Evolutionary conservation across 2,113 vertebrate genomes (phyloP).

Genomic region (Notothenia coriiceps): DNA sequence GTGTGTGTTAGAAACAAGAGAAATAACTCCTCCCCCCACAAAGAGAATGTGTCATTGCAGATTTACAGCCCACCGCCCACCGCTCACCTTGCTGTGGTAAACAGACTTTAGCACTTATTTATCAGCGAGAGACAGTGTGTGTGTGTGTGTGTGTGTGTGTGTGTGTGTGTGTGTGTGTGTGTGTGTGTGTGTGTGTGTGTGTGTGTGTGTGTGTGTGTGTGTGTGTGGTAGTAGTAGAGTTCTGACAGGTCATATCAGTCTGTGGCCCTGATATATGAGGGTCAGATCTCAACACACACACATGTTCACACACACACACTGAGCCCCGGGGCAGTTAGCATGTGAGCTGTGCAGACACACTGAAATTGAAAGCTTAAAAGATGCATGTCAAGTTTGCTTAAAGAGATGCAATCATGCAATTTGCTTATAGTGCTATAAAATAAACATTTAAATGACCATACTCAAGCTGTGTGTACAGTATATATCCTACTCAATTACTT

Average conservation of each 20-base stretch:
- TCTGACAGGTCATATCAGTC: constrained; percentile 76
- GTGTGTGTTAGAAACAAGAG: too few species aligned
- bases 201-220: too few species aligned
- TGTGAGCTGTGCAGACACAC: constrained; percentile 4
- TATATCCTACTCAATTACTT: neutral
- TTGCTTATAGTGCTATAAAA: neutral
- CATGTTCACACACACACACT: neutral
- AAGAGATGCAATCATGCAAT: neutral
- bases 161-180: too few species aligned
- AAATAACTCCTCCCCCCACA: too few species aligned
- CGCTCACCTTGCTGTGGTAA: too few species aligned
- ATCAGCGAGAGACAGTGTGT: neutral
- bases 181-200: too few species aligned
- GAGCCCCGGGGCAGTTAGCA: constrained; percentile 28
- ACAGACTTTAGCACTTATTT: too few species aligned
- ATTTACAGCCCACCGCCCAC: too few species aligned
- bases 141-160: neutral
- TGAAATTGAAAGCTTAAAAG: neutral
- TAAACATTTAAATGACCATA: neutral
- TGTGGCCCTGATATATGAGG: constrained; percentile 61
- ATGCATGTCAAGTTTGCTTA: neutral
- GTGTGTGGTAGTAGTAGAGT: constrained; percentile 25
- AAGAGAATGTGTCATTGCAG: too few species aligned
- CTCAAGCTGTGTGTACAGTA: neutral
- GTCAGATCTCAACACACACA: constrained; percentile 35